A percentile compares a stretch with the other conserved stretches of the same genome.
Conservation (phyloP, 1,140 invertebrate genomes). For the Drosophila bocki region DNA sequence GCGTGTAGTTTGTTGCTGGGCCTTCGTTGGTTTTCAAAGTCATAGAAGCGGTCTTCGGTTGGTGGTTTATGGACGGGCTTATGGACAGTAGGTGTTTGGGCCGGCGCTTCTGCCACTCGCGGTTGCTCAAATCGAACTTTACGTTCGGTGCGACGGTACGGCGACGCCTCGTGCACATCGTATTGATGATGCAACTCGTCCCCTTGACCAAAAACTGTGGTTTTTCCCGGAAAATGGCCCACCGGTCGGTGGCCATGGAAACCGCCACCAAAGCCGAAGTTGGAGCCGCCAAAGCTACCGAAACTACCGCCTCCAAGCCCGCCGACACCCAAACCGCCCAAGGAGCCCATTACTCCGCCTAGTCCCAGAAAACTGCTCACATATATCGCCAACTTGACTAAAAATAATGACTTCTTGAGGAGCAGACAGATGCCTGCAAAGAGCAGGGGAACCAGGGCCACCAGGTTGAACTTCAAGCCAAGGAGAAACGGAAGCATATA, state of each 20-base stretch:
- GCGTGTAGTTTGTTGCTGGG: constrained; percentile 39
- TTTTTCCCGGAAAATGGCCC: constrained; percentile 67
- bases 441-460: constrained; percentile 89
- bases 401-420: constrained; percentile 90
- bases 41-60: constrained; percentile 77
- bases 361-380: constrained; percentile 89
- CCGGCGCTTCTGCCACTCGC: constrained; percentile 15
- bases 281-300: constrained; percentile 43
- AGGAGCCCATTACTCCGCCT: constrained; percentile 83
- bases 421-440: constrained; percentile 89
- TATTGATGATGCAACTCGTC: constrained; percentile 75
- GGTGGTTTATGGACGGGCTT: constrained; percentile 15
- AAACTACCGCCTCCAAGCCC: constrained; percentile 40
- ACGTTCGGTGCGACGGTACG: constrained; percentile 75
- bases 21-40: constrained; percentile 72
- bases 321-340: constrained; percentile 60
- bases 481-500: constrained; percentile 90
- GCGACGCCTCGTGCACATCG: constrained; percentile 64
- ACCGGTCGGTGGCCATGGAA: constrained; percentile 51
- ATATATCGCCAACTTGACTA: constrained; percentile 90
- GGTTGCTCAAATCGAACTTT: constrained; percentile 75
- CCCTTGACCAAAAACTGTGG: constrained; percentile 52
- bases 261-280: constrained; percentile 48
- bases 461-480: constrained; percentile 91
- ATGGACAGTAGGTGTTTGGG: not conserved